phyloP scores from a whole-genome alignment of 1,140 invertebrate species.

The Solen grandis region DNA sequence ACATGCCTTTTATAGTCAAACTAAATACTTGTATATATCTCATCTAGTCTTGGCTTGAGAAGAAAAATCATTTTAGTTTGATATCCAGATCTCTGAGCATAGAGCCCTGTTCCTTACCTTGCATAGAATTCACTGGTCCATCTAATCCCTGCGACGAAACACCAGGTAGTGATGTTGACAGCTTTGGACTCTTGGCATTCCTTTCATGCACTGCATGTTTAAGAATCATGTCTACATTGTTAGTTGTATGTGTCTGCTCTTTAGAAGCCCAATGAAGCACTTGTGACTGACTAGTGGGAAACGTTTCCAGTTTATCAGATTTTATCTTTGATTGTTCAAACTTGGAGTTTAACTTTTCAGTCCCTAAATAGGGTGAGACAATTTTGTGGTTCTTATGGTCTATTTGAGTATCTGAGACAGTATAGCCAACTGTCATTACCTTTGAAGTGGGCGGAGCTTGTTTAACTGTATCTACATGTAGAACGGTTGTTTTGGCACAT shows the following conservation, averaged over 20 bases:
- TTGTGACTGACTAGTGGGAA: constrained; percentile 50
- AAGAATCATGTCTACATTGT: constrained; percentile 34
- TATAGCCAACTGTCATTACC: constrained; percentile 71
- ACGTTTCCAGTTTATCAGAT: constrained; percentile 38
- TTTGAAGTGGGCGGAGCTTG: constrained; percentile 50
- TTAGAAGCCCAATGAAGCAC: neutral
- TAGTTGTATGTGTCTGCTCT: constrained; percentile 21
- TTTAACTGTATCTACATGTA: constrained; percentile 31
- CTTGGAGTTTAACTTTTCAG: constrained; percentile 19
- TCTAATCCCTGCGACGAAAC: constrained; percentile 21
- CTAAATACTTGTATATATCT: no score
- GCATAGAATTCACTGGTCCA: constrained; percentile 47
- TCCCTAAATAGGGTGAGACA: constrained; percentile 15
- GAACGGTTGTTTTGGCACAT: constrained; percentile 52
- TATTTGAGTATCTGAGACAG: constrained; percentile 56
- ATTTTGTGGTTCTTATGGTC: constrained; percentile 47
- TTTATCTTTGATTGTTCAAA: constrained; percentile 33
- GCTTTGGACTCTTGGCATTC: constrained; percentile 44
- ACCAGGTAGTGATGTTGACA: constrained; percentile 22
- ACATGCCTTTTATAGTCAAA: no score
- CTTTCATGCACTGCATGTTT: constrained; percentile 37
- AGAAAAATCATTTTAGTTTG: no score
- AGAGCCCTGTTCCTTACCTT: no score
- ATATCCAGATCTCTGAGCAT: no score
- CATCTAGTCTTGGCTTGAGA: no score